Evolutionary conservation across 2,797 vertebrate species (phyloP), one percentile per base, ranked within the genome.

Genomic region (Acrocephalus scirpaceus): DNA sequence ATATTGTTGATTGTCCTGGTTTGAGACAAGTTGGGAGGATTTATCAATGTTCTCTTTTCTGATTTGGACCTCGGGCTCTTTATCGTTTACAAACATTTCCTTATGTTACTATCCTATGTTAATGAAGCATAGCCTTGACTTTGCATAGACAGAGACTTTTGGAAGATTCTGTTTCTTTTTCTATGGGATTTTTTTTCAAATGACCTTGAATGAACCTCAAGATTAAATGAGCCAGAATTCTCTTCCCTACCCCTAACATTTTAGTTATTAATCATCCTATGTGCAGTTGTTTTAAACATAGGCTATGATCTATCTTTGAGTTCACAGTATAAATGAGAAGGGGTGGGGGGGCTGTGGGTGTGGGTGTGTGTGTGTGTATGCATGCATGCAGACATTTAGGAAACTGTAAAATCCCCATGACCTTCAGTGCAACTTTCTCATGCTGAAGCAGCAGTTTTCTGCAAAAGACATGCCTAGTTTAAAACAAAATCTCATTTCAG

Each of bases 161-260:
- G 38, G 26, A 17, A 3, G 48, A 50, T 95, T 83, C 72, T 88
- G 5, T 34, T 88, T 94, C 64, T 76, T 20, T 7, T 70, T 88
- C 20, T 44, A 8, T 11, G 25, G n/a, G 40, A 7, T 58, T 79
- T 93, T 93, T 89, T 95, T 77, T 36, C 48, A 67, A 45, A 22
- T 60, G 32, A 62, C 64, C 30, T 93, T 89, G 83, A 96, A 86
- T 81, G 51, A 96, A 91, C 72, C 91, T 96, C 44, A 94, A 44
- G 26, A 94, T 89, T 71, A 86, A 96, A 79, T 73, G 50, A 86
- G 25, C 9, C n/a, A 80, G 53, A 80, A 87, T 62, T 71, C 45
- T 62, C 34, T 71, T 5, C 15, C 29, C 4, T 10, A 16, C 38
- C 13, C 26, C 27, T 29, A 84, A 56, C 26, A 67, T 51, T 77